These are phyloP conservation scores for Mastigias papua DNA, from an alignment of 30 jellyfish, hydroid and myxozoan species.

Conservation along the genomic window DNA sequence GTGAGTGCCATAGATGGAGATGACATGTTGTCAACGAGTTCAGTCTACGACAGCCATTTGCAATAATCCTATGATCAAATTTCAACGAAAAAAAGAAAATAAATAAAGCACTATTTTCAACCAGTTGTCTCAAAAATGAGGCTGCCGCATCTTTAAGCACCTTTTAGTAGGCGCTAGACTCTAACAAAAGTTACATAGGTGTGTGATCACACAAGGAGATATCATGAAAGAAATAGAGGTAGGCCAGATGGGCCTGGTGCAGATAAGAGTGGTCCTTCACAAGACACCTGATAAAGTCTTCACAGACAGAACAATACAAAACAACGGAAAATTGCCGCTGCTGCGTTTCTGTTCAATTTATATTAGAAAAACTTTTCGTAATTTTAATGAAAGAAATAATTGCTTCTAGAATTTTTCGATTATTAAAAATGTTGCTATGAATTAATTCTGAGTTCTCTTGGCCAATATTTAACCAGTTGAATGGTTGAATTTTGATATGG, in stretches of 20 bases:
- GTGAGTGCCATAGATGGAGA: not conserved
- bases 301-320: not conserved
- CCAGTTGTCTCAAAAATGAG: no score
- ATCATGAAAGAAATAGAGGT: not conserved
- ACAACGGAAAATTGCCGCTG: not conserved
- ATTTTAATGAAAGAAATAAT: not conserved
- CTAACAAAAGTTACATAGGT: not conserved
- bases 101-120: no score
- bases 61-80: no score
- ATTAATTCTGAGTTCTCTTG: no score
- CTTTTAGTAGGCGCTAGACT: not conserved
- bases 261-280: not conserved
- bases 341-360: not conserved
- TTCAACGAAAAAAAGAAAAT: no score
- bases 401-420: constrained; percentile 21
- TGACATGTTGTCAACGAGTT: not conserved
- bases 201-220: not conserved
- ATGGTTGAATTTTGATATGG: no score
- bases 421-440: not conserved
- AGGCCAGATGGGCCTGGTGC: not conserved
- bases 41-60: not conserved
- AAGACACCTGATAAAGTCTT: not conserved
- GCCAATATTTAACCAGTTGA: no score
- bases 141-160: no score
- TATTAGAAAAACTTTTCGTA: not conserved